Base-by-base conservation (phyloP, 53 echinoderm and acorn worm genomes). In the Holothuria leucospilota region DNA sequence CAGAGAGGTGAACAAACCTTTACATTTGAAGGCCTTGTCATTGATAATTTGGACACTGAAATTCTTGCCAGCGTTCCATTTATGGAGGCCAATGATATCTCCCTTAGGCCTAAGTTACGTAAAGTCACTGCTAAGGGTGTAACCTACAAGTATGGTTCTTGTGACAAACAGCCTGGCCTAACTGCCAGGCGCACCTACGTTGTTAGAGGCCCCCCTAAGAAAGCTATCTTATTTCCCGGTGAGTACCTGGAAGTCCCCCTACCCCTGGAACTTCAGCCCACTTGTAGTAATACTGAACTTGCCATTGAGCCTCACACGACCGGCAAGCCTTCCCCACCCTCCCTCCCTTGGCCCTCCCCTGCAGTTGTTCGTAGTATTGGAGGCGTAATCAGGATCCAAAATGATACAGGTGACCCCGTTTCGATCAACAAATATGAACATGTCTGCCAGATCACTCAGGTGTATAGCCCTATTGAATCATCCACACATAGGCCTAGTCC, bases 51-150 rank as follows among this genome's bases (percentile, higher is more conserved):
- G 25, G 87, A 80, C 63, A 78, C 61, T 68, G 80, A 80, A 29
- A 78, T 87, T 20, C 87, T 87, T 80, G 87, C 66, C 26, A 78
- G 81, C 1, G 53, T 78, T 53, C 87, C 87, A 11, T 87, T 87
- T 30, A 80, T 87, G 81, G 79, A 75, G 23, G 42, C 14, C 42
- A 86, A 39, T 77, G 87, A 86, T 77, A 46, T 86, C 23, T 38
- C 29, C 14, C 12, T 71, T 71, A 71, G 72, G 3, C 72, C 72
- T 39, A 30, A 13, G 20, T 5, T 71, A 16, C 72, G 20, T 13
- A 39, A 71, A 20, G 34, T 71, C 70, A 69, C 70, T 69, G 70
- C 70, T 29, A 10, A 27, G 30, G 70, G 70, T 25, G 30, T 10
- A 7, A 69, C 25, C 6, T 69, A 69, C 30, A 69, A 69, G 30